Base-by-base conservation (phyloP, 2,888 invertebrate genomes). In the Harpalus rufipes region DNA sequence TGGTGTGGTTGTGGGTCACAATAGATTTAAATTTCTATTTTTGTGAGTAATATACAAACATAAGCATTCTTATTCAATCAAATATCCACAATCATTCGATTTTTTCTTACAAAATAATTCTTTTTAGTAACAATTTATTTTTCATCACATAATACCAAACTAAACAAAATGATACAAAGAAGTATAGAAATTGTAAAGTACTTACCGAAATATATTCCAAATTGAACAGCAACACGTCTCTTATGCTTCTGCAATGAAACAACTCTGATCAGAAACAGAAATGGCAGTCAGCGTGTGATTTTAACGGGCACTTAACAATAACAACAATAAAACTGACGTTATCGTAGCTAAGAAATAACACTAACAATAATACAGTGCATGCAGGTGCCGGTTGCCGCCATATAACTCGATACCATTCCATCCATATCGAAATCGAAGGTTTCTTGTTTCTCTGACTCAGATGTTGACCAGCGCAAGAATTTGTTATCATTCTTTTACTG, bases 261-360 rank as follows among this genome's bases (percentile, higher is more conserved):
- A 80, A 63, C 21, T 16, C 63, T 61, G 51, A 80, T 63, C 63
- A 80, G 41, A 44, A 80, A 80, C 63, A 80, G 41, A 44, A 80
- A 80, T 63, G 25, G 80, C 80, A 63, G 63, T 18, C 12, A 3
- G 44, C 63, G n/a, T 32, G 41, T 41, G 80, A 80, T 63, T 74
- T 44, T 74, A 80, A 80, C 61, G 58, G 18, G 18, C 61, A 39
- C 80, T 80, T 61, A 25, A 80, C 39, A 80, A 80, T 80, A 80
- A 80, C 32, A 80, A 80, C 39, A 80, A 80, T 80, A 80, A 80
- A 80, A 41, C 44, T n/a, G 12, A 63, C 61, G 80, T 63, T 80
- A 80, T 80, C 80, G 80, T 61, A 21, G 32, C 59, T 58, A 79
- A 39, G 80, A 63, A 80, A 80, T 80, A 12, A 44, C 12, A 21